These are phyloP conservation scores for Acanthococcus lagerstroemiae DNA, from an alignment of 2,888 invertebrate genomes.

Conservation along the genomic window DNA sequence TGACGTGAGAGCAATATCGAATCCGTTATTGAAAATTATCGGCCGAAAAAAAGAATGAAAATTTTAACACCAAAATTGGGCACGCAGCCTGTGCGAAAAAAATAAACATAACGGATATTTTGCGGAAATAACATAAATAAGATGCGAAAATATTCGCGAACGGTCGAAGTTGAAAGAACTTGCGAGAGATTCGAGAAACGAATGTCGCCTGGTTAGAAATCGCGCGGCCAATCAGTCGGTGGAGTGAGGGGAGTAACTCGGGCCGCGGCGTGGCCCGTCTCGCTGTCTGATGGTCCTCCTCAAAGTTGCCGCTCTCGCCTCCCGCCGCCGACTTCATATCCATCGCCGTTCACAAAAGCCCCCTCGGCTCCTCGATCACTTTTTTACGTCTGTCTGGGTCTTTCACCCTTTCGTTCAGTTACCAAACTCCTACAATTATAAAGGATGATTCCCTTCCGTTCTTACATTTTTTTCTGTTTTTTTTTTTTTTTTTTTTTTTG, in stretches of 20 bases:
- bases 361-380: conserved; percentile 14
- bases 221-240: conserved; percentile 24
- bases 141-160: conserved; percentile 25
- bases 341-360: conserved; percentile 13
- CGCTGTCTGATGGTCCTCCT: conserved; percentile 28
- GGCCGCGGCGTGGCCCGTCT: conserved; percentile 27
- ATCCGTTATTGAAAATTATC: background rate
- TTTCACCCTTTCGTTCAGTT: conserved; percentile 22
- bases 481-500: background rate
- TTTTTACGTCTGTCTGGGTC: conserved; percentile 26
- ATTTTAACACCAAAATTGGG: background rate
- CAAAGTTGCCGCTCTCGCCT: conserved; percentile 10
- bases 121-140: conserved; percentile 27
- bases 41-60: background rate
- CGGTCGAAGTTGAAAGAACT: conserved; percentile 28
- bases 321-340: background rate
- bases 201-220: conserved; percentile 25
- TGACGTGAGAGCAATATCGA: background rate
- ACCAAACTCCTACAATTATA: conserved; percentile 23
- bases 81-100: background rate
- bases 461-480: background rate
- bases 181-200: conserved; percentile 26
- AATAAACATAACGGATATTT: conserved; percentile 17
- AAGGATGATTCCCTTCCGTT: conserved; percentile 26
- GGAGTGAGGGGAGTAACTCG: conserved; percentile 14